Percentiles rank a stretch among this genome's conserved stretches.
Evolutionary conservation across 1,140 invertebrate genomes (phyloP).

Genomic region (Cherax quadricarinatus): DNA sequence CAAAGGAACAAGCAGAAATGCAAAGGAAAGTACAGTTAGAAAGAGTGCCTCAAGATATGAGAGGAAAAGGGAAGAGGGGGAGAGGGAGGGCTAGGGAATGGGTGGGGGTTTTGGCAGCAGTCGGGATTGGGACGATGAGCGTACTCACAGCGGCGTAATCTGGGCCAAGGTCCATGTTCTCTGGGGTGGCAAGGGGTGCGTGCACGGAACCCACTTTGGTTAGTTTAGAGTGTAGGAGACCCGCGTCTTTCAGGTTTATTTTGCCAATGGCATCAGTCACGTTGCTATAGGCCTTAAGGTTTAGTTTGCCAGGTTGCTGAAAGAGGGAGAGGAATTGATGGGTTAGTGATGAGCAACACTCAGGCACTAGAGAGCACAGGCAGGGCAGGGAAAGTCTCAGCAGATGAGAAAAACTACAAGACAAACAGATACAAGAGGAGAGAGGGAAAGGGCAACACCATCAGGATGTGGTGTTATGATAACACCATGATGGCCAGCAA

Average conservation of each 20-base stretch:
- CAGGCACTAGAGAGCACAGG: conserved; percentile 54
- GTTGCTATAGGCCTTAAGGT: conserved; percentile 91
- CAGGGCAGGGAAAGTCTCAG: conserved; percentile 14
- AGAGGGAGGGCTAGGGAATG: not conserved
- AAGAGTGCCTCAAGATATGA: not conserved
- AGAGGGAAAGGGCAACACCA: not conserved
- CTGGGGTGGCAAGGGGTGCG: conserved; percentile 88
- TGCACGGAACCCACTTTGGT: conserved; percentile 79
- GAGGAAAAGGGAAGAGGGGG: too few species aligned
- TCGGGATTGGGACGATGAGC: conserved; percentile 20
- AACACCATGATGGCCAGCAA: not conserved
- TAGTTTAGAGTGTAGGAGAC: conserved; percentile 71
- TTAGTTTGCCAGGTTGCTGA: conserved; percentile 91
- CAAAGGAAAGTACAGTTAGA: not conserved
- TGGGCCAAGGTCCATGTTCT: conserved; percentile 84
- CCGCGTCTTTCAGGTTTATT: conserved; percentile 82
- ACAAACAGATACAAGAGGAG: not conserved
- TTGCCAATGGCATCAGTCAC: conserved; percentile 90
- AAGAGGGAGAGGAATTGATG: conserved; percentile 74
- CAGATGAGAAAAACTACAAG: not conserved
- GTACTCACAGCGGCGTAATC: conserved; percentile 74
- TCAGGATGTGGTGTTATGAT: not conserved
- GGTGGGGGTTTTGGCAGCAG: not conserved
- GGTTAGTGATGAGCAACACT: conserved; percentile 67
- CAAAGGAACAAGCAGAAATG: not conserved